phyloP scores from a whole-genome alignment of 1,140 invertebrate species.

The Acromyrmex charruanus region DNA sequence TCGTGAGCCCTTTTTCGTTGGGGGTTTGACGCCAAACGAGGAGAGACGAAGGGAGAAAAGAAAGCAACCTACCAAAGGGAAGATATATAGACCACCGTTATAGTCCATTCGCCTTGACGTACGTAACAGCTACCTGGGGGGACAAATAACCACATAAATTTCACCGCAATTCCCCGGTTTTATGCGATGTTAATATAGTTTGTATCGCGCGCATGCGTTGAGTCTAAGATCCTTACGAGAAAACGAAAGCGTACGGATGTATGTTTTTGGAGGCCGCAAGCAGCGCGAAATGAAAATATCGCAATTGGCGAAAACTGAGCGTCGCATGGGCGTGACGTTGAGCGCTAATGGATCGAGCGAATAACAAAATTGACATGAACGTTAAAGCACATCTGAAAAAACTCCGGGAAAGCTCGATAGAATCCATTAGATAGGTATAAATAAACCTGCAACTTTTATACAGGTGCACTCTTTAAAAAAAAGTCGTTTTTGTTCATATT shows the following conservation, averaged over 20 bases:
- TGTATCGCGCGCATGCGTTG: neutral
- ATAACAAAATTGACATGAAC: slow-evolving; percentile 54
- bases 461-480: slow-evolving; percentile 19
- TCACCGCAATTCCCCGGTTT: slow-evolving; percentile 34
- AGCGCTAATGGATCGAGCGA: slow-evolving; percentile 47
- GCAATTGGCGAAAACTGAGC: slow-evolving; percentile 45
- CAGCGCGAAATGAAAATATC: slow-evolving; percentile 19
- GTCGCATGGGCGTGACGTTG: slow-evolving; percentile 25
- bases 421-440: slow-evolving; percentile 46
- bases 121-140: slow-evolving; percentile 47
- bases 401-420: slow-evolving; percentile 26
- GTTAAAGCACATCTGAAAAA: slow-evolving; percentile 43
- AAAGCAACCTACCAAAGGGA: slow-evolving; percentile 11
- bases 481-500: slow-evolving; percentile 23
- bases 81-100: slow-evolving; percentile 65
- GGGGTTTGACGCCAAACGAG: slow-evolving; percentile 5
- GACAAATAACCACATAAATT: slow-evolving; percentile 74
- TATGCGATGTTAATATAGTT: slow-evolving; percentile 43
- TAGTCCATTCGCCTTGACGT: slow-evolving; percentile 57
- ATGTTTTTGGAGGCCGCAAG: neutral
- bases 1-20: neutral
- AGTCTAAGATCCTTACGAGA: neutral
- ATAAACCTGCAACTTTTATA: slow-evolving; percentile 46
- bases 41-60: neutral
- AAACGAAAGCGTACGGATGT: neutral